These are phyloP conservation scores for Oxyscelio sp. DNA, from an alignment of 2,888 invertebrate species.

Conservation along the genomic window DNA sequence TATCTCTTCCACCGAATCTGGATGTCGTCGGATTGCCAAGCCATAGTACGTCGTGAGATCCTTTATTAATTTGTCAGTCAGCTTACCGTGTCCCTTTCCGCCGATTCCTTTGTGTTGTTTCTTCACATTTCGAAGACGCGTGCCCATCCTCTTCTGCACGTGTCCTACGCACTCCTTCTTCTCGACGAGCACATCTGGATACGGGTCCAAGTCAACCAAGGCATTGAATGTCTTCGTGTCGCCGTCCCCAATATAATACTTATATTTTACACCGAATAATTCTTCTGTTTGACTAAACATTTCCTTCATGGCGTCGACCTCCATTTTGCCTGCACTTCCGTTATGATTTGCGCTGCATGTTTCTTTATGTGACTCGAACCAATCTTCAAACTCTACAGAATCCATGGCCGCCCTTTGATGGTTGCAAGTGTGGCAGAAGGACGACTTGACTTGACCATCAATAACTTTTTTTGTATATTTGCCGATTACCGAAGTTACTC, in stretches of 20 bases:
- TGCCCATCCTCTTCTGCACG: background rate
- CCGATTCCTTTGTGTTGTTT: slow-evolving; percentile 12
- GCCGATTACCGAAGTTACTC: too few relatives aligned
- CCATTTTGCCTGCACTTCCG: background rate
- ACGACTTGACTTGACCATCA: background rate
- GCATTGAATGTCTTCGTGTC: slow-evolving; percentile 46
- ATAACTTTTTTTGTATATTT: background rate
- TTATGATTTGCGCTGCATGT: slow-evolving; percentile 35
- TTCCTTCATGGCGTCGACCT: background rate
- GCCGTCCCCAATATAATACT: slow-evolving; percentile 46
- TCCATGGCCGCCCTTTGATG: background rate
- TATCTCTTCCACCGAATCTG: background rate
- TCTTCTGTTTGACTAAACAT: slow-evolving; percentile 23
- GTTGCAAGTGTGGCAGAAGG: slow-evolving; percentile 29
- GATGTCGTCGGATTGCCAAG: slow-evolving; percentile 15
- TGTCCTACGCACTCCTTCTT: background rate
- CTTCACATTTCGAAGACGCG: background rate
- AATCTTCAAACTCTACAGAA: slow-evolving; percentile 39
- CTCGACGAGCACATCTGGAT: background rate
- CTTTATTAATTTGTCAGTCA: slow-evolving; percentile 6
- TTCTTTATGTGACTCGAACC: slow-evolving; percentile 34
- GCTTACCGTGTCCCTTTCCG: background rate
- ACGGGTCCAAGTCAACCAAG: background rate
- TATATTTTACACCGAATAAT: slow-evolving; percentile 23
- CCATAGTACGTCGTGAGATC: slow-evolving; percentile 11